phyloP scores from a whole-genome alignment of 2,797 vertebrate species.

The Cryptoprocta ferox region DNA sequence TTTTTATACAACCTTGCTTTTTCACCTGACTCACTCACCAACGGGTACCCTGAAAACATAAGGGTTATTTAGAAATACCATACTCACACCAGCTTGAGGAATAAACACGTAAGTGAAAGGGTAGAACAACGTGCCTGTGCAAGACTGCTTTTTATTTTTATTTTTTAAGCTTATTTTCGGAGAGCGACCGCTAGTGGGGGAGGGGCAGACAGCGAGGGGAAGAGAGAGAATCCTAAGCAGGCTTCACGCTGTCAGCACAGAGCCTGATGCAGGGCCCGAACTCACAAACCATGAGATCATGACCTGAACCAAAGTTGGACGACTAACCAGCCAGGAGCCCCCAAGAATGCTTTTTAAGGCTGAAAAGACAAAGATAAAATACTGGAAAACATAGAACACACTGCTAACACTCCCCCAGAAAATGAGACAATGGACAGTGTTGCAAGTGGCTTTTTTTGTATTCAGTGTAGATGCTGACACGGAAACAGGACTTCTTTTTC shows the following conservation, averaged over 20 bases:
- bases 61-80: constrained; percentile 20
- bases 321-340: too few relatives aligned
- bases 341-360: too few relatives aligned
- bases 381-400: background rate
- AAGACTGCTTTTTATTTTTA: background rate
- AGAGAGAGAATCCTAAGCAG: too few relatives aligned
- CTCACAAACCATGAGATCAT: too few relatives aligned
- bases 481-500: background rate
- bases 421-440: background rate
- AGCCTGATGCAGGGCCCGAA: too few relatives aligned
- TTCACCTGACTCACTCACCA: background rate
- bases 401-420: background rate
- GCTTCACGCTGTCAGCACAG: too few relatives aligned
- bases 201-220: too few relatives aligned
- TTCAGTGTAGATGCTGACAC: background rate
- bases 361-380: constrained; percentile 1
- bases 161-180: too few relatives aligned
- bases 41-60: background rate
- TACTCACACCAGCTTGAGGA: background rate
- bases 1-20: constrained; percentile 23
- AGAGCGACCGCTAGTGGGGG: too few relatives aligned
- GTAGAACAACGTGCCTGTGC: background rate
- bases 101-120: background rate
- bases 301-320: too few relatives aligned
- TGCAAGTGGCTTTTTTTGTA: background rate